Evolutionary conservation across 2,797 vertebrate species (phyloP), one percentile per base, ranked within the genome.

Genomic region (Lepus townsendii): DNA sequence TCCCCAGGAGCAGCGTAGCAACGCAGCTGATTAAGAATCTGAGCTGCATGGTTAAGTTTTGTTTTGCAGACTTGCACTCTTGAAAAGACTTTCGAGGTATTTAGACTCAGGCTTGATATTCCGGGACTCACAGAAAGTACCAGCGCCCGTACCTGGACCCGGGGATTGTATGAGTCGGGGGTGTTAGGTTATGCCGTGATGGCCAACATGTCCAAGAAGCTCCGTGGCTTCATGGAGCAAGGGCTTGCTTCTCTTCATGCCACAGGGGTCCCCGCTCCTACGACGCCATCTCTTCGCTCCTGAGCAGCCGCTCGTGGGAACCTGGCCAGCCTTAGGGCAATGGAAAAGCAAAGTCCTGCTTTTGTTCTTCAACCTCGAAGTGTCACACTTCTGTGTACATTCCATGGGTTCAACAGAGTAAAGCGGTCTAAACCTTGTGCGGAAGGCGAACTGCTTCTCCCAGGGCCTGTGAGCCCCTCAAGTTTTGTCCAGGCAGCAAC

Each of bases 21-120:
- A 66, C 91, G 83, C 30, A 62, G 30, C 10, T 62, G 35, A 78
- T 62, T 90, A 52, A 89, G n/a, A 54, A 62, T 69, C 72, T 27
- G 27, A 80, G 57, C 20, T 68, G 17, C 19, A 19, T 76, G 69
- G 92, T 83, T 86, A 50, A 90, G 47, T 79, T 89, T 83, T 86
- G 13, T 72, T 72, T 82, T 24, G 60, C 22, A 95, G 77, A 79
- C 3, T 96, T 52, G 42, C 17, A 83, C n/a, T 16, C 77, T 88
- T 90, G 69, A 66, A 79, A 85, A 83, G 27, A 68, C 10, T 60
- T 75, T 60, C 50, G 42, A 83, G 42, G 69, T 32, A 42, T 54
- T 83, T 72, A 75, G 14, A 87, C 13, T 69, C 38, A 20, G 26
- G 5, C 32, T 35, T 47, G 27, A 65, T 72, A 57, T 50, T 38